Percentiles rank a stretch among this genome's conserved stretches.
Conservation (phyloP, 2,113 vertebrate species). For the Spermophilus dauricus region DNA sequence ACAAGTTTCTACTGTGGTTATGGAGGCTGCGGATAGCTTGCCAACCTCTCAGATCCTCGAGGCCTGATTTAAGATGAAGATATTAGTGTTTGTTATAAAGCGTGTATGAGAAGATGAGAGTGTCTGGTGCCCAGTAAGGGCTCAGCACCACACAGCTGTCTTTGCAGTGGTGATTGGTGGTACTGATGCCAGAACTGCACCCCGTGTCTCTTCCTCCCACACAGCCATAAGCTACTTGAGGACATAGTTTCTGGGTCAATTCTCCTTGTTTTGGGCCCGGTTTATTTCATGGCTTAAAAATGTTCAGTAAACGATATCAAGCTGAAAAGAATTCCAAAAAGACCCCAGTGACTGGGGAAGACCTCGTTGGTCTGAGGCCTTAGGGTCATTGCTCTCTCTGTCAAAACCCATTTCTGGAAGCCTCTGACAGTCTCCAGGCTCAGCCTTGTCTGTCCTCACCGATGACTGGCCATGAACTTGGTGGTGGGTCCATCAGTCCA, state of each 20-base stretch:
- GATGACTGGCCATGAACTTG: background rate
- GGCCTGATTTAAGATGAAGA: background rate
- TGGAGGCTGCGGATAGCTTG: background rate
- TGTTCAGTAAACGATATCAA: background rate
- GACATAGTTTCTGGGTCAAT: background rate
- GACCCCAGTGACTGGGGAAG: background rate
- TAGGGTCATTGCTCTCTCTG: background rate
- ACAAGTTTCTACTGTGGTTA: background rate
- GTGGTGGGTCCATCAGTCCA: background rate
- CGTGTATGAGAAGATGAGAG: fast-evolving
- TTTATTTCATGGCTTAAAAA: background rate
- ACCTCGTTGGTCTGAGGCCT: background rate
- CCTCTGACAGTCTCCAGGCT: background rate
- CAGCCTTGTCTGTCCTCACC: background rate
- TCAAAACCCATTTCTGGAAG: background rate
- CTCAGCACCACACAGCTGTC: background rate
- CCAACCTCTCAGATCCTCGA: background rate
- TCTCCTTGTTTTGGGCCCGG: background rate
- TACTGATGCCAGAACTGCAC: fast-evolving
- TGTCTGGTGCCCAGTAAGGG: background rate
- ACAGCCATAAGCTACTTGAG: background rate
- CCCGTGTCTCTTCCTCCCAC: background rate
- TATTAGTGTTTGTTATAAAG: background rate
- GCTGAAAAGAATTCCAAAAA: slow-evolving; percentile 7
- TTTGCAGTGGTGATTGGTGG: background rate